Evolutionary conservation across 2,888 invertebrate species (phyloP), one percentile per base, ranked within the genome.

Genomic region (Amiota communis): DNA sequence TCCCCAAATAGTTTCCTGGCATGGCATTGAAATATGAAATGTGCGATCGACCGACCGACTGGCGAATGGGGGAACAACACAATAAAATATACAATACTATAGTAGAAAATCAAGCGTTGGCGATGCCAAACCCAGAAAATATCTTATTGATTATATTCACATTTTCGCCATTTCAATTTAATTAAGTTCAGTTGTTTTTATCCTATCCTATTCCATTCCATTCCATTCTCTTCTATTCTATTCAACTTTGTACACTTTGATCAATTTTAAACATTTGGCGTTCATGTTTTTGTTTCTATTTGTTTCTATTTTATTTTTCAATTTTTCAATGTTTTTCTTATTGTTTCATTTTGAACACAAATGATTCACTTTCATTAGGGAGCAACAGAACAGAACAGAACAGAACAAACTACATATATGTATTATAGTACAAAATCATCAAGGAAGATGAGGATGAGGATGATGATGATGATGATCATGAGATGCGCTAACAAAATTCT

Each of bases 251-350:
- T 53, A 53, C 53, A 53, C 53, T 53, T 53, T 53, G 53, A 53
- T 53, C 53, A 53, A 53, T 53, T 53, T 53, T 15, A 53, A 53
- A 53, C 53, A 53, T 53, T 53, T 53, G 13, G n/a, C 53, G 53
- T 53, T 53, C 4, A 15, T 53, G 15, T 53, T 53, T 53, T 53
- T 53, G 10, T 53, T 53, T 2, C 12, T 13, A 6, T 51, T 51
- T 8, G 51, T 51, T 51, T 11, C 51, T 23, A 23, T 36, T 36
- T 36, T 36, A 36, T 36, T 36, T 36, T 36, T 36, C 23, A 23
- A 23, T 36, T 36, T 36, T 36, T 36, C 36, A 36, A 36, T 53
- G 53, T 53, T 53, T 12, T 53, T 53, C 13, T 12, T 53, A n/a
- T 53, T 53, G 8, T 53, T 12, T 13, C 53, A 15, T 53, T 53